A percentile compares a stretch with the other conserved stretches of the same genome.
Evolutionary conservation across 2,888 invertebrate genomes (phyloP).

Genomic region (Gerris lacustris): DNA sequence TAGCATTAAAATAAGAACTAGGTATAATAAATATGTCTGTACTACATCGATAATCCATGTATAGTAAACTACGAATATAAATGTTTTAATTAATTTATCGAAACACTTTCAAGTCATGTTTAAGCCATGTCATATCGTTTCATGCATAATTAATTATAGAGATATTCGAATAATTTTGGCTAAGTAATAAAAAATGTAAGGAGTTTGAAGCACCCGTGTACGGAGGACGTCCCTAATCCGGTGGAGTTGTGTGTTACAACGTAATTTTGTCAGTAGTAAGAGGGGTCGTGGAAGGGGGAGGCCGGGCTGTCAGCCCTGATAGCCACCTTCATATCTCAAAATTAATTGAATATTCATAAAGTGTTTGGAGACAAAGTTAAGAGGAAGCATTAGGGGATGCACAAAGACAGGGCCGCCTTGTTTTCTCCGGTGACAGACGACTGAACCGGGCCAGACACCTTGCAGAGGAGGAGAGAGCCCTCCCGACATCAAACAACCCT

Average conservation of each 20-base stretch:
- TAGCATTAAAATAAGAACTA: too few relatives aligned
- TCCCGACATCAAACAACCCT: too few relatives aligned
- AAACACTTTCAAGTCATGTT: too few relatives aligned
- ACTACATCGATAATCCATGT: too few relatives aligned
- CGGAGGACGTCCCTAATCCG: background rate
- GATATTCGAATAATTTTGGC: too few relatives aligned
- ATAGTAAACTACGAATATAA: too few relatives aligned
- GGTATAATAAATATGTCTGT: too few relatives aligned
- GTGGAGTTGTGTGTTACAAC: background rate
- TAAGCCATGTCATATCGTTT: too few relatives aligned
- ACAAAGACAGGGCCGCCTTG: conserved; percentile 6
- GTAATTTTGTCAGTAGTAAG: background rate
- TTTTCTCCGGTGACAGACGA: background rate
- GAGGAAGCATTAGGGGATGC: conserved; percentile 1
- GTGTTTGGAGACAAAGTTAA: background rate
- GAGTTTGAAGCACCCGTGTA: too few relatives aligned
- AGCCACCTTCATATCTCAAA: conserved; percentile 10
- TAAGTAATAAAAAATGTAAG: too few relatives aligned
- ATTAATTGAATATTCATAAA: conserved; percentile 16
- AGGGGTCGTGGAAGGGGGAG: background rate
- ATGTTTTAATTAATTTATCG: too few relatives aligned
- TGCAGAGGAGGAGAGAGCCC: background rate
- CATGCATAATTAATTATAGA: too few relatives aligned
- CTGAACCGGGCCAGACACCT: background rate
- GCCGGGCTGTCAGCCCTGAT: conserved; percentile 6